Evolutionary conservation across 2,888 invertebrate species (phyloP), one percentile per base, ranked within the genome.

Genomic region (Marasmarcha lunaedactyla): DNA sequence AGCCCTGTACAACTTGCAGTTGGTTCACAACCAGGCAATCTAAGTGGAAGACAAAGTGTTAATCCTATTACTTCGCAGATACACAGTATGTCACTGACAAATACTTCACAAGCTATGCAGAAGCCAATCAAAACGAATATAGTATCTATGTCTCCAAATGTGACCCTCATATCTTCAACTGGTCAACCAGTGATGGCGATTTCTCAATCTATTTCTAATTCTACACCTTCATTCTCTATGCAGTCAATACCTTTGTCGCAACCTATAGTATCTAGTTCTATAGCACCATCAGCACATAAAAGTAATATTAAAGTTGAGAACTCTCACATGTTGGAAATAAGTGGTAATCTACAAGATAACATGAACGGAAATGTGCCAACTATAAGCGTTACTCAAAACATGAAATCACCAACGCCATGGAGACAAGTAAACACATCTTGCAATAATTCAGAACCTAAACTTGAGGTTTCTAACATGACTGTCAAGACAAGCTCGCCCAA

Each of bases 141-240:
- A 51, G 67, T 84, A 12, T 71, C 79, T 2, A 71, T 84, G 70
- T 63, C 76, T 15, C 83, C 79, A 36, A 76, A 65, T 48, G 81
- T 79, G 5, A 76, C 79, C n/a, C 62, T 83, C 12, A 68, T 83
- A 11, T 74, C 83, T 1, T 81, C 83, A 6, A 71, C 57, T 15
- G 81, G 83, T 14, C 83, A 79, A 46, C 83, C 83, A n/a, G 52
- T 83, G 35, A 83, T 81, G 79, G 79, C 83, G 9, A 78, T 83
- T 42, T 79, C 83, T 10, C 83, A 83, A 45, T 72, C 83, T 1
- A 51, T 78, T 35, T 81, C 81, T 3, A 66, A 72, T 48, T 65
- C 73, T 1, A 49, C 52, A 1, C 53, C 71, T 30, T 65, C 81
- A 20, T 79, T 74, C 48, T 66, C 78, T 1, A 66, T 83, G 70